These are phyloP conservation scores for Bradypodion ventrale DNA, from an alignment of 2,797 vertebrate genomes.

Conservation along the genomic window DNA sequence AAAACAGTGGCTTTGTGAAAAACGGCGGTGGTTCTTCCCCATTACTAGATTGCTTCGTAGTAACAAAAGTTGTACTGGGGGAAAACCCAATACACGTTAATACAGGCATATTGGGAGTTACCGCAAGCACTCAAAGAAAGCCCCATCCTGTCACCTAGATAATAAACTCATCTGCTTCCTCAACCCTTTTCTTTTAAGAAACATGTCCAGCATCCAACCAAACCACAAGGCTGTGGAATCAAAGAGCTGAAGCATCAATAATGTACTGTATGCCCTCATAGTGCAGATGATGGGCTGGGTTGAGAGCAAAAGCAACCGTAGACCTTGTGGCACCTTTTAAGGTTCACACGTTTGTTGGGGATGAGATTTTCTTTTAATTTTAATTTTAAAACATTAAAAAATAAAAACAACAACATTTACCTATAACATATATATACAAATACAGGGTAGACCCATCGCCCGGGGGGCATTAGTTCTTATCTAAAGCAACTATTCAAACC, in stretches of 20 bases:
- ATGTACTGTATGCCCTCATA: background rate
- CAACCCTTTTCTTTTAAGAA: background rate
- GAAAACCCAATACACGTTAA: accelerated
- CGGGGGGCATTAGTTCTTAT: too few species aligned
- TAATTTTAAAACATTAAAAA: too few species aligned
- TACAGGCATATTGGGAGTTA: slow-evolving; percentile 41
- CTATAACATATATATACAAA: background rate
- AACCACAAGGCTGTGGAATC: slow-evolving; percentile 15
- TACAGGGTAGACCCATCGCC: too few species aligned
- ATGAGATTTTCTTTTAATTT: too few species aligned
- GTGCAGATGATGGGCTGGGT: too few species aligned
- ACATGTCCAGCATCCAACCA: background rate
- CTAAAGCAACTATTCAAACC: too few species aligned
- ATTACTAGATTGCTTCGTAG: background rate
- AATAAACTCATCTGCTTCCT: background rate
- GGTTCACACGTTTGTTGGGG: too few species aligned
- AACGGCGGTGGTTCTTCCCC: slow-evolving; percentile 10
- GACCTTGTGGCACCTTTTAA: too few species aligned
- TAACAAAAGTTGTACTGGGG: accelerated
- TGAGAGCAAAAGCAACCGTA: too few species aligned
- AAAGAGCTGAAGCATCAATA: background rate
- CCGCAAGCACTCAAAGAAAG: slow-evolving; percentile 45
- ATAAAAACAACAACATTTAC: background rate
- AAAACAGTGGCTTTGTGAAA: slow-evolving; percentile 9
- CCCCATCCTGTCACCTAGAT: slow-evolving; percentile 19